phyloP scores from a whole-genome alignment of 2,888 invertebrate species.

The Sisyra terminalis region DNA sequence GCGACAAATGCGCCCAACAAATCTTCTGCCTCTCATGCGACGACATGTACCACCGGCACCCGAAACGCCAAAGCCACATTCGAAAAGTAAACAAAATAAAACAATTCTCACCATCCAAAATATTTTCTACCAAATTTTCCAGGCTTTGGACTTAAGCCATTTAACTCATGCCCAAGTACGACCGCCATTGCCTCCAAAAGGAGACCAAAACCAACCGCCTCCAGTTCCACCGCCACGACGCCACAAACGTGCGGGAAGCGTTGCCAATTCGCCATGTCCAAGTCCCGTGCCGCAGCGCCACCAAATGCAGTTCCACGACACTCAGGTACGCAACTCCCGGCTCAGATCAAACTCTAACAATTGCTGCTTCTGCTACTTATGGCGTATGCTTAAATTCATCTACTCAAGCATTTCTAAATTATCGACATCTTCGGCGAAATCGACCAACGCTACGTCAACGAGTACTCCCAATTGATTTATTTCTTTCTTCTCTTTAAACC shows the following conservation, averaged over 20 bases:
- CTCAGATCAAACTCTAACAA: conserved; percentile 2
- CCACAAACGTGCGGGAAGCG: conserved; percentile 34
- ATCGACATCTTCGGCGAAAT: neutral
- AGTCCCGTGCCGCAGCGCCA: conserved; percentile 29
- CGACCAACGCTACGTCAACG: neutral
- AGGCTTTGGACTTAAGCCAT: conserved; percentile 15
- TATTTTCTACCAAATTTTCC: conserved; percentile 8
- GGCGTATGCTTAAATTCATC: neutral
- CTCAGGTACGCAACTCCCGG: conserved; percentile 27
- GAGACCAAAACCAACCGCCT: conserved; percentile 32
- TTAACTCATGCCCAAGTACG: conserved; percentile 18
- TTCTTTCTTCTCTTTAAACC: too few relatives aligned
- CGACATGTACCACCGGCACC: conserved; percentile 88
- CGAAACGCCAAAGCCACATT: conserved; percentile 66
- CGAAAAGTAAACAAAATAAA: conserved; percentile 42
- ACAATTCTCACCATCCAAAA: neutral
- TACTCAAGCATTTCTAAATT: too few relatives aligned
- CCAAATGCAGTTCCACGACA: conserved; percentile 21
- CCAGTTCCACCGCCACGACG: conserved; percentile 49
- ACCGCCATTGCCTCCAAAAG: conserved; percentile 55
- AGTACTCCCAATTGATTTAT: neutral
- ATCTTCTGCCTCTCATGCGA: conserved; percentile 83
- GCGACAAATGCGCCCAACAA: conserved; percentile 67
- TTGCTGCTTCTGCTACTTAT: conserved; percentile 4
- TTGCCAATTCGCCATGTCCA: conserved; percentile 29